Percentiles rank a stretch among this genome's conserved stretches.
Evolutionary conservation across 2,888 invertebrate genomes (phyloP).

Genomic region (Schizaphis graminum): DNA sequence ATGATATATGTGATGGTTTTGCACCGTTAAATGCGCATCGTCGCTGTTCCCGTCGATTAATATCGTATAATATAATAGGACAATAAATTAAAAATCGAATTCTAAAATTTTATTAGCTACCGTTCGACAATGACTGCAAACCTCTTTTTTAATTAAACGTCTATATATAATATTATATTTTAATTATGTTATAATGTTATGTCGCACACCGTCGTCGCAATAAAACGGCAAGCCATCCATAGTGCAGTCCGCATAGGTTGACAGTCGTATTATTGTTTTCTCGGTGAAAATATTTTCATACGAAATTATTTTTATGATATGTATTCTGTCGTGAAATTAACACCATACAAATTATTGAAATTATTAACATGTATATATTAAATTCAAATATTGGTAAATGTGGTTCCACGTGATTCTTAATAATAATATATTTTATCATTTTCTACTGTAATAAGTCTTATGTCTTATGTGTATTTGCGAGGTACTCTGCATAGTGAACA

Average conservation of each 20-base stretch:
- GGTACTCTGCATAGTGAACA: no score
- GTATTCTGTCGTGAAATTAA: background rate
- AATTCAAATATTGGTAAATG: background rate
- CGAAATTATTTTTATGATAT: background rate
- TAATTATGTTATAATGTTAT: background rate
- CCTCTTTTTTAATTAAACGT: background rate
- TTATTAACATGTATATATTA: background rate
- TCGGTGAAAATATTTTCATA: background rate
- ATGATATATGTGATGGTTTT: background rate
- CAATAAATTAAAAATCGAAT: background rate
- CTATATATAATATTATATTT: background rate
- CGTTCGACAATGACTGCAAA: background rate
- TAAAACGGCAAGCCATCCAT: background rate
- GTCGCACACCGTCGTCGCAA: background rate
- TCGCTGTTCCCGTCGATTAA: background rate
- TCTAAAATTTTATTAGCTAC: background rate
- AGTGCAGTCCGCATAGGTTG: background rate
- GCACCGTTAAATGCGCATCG: background rate
- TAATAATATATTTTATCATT: background rate
- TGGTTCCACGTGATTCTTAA: background rate
- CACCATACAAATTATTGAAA: background rate
- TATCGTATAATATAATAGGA: background rate
- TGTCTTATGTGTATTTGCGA: no score
- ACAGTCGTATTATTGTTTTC: background rate
- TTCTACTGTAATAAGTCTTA: no score